Evolutionary conservation across 2,113 vertebrate genomes (phyloP), one percentile per base, ranked within the genome.

Genomic region (Megaceryle torquata): DNA sequence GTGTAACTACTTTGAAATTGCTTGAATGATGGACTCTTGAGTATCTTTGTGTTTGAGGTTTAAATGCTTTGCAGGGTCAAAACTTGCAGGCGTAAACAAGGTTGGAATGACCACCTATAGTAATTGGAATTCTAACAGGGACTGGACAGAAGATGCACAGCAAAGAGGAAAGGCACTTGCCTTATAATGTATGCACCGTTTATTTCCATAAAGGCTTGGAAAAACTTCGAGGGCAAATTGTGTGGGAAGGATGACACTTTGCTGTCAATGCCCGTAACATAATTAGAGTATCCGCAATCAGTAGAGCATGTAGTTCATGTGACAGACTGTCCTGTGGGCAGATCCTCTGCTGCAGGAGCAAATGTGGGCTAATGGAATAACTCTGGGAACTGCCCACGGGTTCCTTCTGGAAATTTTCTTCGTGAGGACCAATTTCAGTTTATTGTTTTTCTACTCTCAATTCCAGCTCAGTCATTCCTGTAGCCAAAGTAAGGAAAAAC

Each of bases 251-350:
- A 20, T 94, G 90, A 86, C 56, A 68, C 60, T 93, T 81, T 6
- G 29, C 79, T 90, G 75, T 97, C 94, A 89, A 46, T 56, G 76
- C 79, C 89, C 41, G 28, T 95, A 86, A 88, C 25, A 2, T 91
- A 91, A 93, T 96, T 70, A 93, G 68, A 71, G 56, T 86, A 94
- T 96, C 93, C 1, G 2, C 89, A 88, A 74, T 89, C 88, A 95
- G 64, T 25, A 75, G 94, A 93, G 64, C 86, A 81, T 93, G 90
- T 79, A 94, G 93, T 93, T 94, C 88, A 57, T 84, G 53, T 92
- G 93, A 82, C 90, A 88, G 82, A 86, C 76, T 93, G 83, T 93
- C 85, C 82, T 90, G 82, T 93, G 80, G 92, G 86, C 80, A 91
- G 90, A 93, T 82, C 35, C 20, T 70, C 56, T 77, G 64, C 93